Conservation (phyloP, 1,140 invertebrate species). For the Holcopasites calliopsidis region DNA sequence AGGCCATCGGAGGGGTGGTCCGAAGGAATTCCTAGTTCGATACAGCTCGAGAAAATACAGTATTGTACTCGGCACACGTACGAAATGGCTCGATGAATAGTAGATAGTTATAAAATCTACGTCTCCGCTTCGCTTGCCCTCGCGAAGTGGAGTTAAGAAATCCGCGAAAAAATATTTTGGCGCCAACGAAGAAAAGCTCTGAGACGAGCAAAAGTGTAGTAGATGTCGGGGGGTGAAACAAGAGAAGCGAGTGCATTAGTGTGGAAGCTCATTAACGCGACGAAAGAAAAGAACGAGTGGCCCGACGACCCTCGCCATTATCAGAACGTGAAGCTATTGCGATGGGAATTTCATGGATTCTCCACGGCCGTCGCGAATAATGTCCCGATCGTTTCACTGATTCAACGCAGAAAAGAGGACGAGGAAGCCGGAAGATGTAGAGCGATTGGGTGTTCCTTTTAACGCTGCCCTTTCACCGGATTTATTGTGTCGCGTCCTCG, state of each 20-base stretch:
- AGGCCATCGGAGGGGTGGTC: background rate
- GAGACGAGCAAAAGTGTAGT: too few species aligned
- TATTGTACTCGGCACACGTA: constrained; percentile 71
- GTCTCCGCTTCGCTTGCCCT: constrained; percentile 13
- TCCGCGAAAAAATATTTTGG: too few species aligned
- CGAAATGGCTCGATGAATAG: constrained; percentile 71
- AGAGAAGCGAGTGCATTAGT: constrained; percentile 25
- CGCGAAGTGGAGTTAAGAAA: too few species aligned
- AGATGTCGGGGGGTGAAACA: background rate
- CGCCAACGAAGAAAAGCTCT: background rate
- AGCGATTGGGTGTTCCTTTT: constrained; percentile 55
- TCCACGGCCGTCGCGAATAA: constrained; percentile 57
- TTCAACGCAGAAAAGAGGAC: constrained; percentile 46
- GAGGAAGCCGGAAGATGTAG: constrained; percentile 19
- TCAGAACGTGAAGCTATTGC: constrained; percentile 59
- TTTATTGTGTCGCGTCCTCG: constrained; percentile 19
- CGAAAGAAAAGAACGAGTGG: constrained; percentile 58
- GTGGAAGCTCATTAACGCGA: constrained; percentile 59
- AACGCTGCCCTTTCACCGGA: constrained; percentile 42
- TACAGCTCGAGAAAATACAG: constrained; percentile 6
- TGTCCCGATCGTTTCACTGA: constrained; percentile 62
- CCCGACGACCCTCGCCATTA: constrained; percentile 56
- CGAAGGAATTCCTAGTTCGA: constrained; percentile 49
- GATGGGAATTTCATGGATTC: constrained; percentile 65
- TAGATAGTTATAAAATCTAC: constrained; percentile 65